Evolutionary conservation across 2,888 invertebrate species (phyloP), one percentile per base, ranked within the genome.

Genomic region (Phyto melanocephala): DNA sequence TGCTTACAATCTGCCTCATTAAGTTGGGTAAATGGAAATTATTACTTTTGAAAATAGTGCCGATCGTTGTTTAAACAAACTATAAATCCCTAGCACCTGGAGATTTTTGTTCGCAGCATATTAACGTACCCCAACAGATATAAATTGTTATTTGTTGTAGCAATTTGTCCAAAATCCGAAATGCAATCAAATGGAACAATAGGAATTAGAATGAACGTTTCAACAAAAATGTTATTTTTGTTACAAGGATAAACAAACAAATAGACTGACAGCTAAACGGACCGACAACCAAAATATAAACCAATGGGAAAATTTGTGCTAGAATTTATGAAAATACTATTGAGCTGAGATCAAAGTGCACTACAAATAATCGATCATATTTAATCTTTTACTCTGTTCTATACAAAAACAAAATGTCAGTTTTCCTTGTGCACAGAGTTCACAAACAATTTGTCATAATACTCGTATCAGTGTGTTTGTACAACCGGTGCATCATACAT

Each of bases 111-210:
- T 2, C 8, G 52, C 40, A 65, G 37, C 15, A 40, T 45, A 56
- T 56, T 24, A 62, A 42, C 60, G 10, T 10, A 17, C 8, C 17
- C 17, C 13, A 15, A 20, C 28, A 33, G 37, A 42, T 4, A 62
- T 1, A 8, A 42, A 22, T 24, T 0, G 67, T 67, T 33, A 6
- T 52, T 60, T 75, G 58, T 17, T 60, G 71, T 22, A 63, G 28
- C 79, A 82, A 79, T 82, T 79, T 82, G 82, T 82, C 75, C 60
- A 75, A 82, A 79, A 75, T 79, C 75, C 58, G 10, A 75, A 78
- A 75, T 76, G 60, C 71, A 67, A 76, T 60, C 75, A 79, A 79
- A 74, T 42, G 6, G 60, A 67, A 74, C 67, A 79, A 79, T 74
- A 37, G 67, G 52, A 52, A 74, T 76, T 76, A 62, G 20, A 79